Conservation (phyloP, 2,888 invertebrate species). For the Dolichomitus sp. region DNA sequence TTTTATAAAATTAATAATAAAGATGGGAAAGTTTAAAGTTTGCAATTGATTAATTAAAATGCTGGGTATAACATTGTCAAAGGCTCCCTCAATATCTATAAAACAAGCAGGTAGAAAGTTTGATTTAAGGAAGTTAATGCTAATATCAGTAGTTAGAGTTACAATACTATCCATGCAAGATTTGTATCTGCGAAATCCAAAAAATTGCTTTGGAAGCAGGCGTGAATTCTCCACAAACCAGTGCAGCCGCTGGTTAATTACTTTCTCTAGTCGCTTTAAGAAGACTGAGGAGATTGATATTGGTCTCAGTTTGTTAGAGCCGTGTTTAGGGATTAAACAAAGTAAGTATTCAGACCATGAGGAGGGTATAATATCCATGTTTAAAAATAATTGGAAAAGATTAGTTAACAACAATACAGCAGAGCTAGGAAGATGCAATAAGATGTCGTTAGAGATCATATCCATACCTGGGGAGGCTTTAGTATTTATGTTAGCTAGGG, state of each 20-base stretch:
- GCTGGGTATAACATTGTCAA: slow-evolving; percentile 8
- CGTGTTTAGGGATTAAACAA: slow-evolving; percentile 4
- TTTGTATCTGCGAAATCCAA: not conserved
- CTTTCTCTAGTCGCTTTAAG: not conserved
- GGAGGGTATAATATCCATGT: not conserved
- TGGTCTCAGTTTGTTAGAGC: slow-evolving; percentile 1
- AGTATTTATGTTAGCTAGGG: not conserved
- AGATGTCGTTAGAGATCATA: not conserved
- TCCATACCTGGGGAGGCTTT: slow-evolving; percentile 5
- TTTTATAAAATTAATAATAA: not conserved
- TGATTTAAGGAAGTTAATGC: not conserved
- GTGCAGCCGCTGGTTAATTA: slow-evolving; percentile 4
- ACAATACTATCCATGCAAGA: slow-evolving; percentile 13
- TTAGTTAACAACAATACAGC: not conserved
- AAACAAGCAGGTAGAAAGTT: not conserved
- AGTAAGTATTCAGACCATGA: slow-evolving; percentile 5
- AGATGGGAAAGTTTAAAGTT: not conserved
- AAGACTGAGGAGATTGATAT: not conserved
- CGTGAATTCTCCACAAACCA: not conserved
- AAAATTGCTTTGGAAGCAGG: slow-evolving; percentile 1
- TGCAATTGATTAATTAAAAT: slow-evolving; percentile 1
- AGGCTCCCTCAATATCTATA: slow-evolving; percentile 14
- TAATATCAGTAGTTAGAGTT: not conserved
- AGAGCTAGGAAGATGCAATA: not conserved
- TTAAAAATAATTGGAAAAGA: not conserved